Evolutionary conservation across 2,888 invertebrate species (phyloP), one percentile per base, ranked within the genome.

Genomic region (Tribolium freemani): DNA sequence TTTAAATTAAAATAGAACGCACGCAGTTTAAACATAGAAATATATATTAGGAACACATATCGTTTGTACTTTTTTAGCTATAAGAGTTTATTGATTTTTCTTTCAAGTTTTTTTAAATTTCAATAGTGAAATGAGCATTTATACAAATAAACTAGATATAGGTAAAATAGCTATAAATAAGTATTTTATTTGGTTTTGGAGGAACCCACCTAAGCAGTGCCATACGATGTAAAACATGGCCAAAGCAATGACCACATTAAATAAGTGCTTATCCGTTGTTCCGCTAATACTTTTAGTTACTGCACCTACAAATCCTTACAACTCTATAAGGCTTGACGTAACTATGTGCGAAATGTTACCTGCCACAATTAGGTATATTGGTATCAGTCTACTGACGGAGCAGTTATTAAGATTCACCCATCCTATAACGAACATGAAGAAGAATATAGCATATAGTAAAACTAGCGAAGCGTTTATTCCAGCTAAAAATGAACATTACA

Each of bases 291-390:
- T 79, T 75, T 83, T 83, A 4, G 81, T 76, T 20, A 80, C 13
- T 9, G 78, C 78, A 45, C 83, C 83, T 10, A 82, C 75, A 60
- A 79, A 79, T 46, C 83, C 83, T 83, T 80, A 79, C 46, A 44
- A 38, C 9, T 38, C n/a, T 38, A 38, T n/a, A 38, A 38, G 1
- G n/a, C 3, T n/a, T 38, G 38, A 9, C n/a, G 8, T 38, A 38
- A 38, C n/a, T 8, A 5, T 38, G 1, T 2, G 10, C 10, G 5
- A 57, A n/a, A 26, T 38, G 44, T 75, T 76, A 83, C 84, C 84
- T 76, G 84, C 83, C 13, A 85, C 81, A 63, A 86, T 84, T 56
- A 86, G 72, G 76, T 85, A 86, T 64, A 86, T 81, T 5, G 86
- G 85, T 66, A 86, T 85, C 57, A 85, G 75, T 54, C 79, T 79